Percentiles rank a stretch among this genome's conserved stretches.
phyloP scores from a whole-genome alignment of 2,888 invertebrate genomes.

The Cheilosia pagana region DNA sequence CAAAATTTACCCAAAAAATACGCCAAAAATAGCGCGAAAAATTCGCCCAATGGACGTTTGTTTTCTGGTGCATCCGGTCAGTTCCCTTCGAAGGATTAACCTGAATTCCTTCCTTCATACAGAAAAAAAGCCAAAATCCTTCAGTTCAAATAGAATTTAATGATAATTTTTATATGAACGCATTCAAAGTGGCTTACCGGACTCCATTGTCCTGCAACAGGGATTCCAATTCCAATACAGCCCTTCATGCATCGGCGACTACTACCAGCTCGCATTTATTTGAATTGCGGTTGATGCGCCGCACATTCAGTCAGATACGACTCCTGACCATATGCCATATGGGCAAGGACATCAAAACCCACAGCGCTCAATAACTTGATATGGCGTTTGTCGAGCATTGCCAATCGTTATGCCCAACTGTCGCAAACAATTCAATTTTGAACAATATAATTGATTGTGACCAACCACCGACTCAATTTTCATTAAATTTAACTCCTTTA shows the following conservation, averaged over 20 bases:
- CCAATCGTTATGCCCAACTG: conserved; percentile 10
- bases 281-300: conserved; percentile 35
- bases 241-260: background rate
- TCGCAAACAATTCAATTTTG: conserved; percentile 19
- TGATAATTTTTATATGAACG: conserved; percentile 43
- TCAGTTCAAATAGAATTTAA: conserved; percentile 46
- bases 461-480: background rate
- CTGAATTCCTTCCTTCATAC: background rate
- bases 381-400: conserved; percentile 17
- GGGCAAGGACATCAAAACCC: conserved; percentile 12
- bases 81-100: background rate
- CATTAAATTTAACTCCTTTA: conserved; percentile 7
- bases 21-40: no score
- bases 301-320: background rate
- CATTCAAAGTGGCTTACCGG: conserved; percentile 35
- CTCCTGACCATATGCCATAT: background rate
- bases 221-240: background rate
- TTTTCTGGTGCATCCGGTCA: no score
- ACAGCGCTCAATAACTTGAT: conserved; percentile 11
- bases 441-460: conserved; percentile 12
- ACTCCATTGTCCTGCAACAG: conserved; percentile 22
- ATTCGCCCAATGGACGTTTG: no score
- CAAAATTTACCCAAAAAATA: no score
- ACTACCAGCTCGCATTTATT: conserved; percentile 37
- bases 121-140: background rate